Conservation (phyloP, 2,888 invertebrate genomes). For the Hybos culiciformis region DNA sequence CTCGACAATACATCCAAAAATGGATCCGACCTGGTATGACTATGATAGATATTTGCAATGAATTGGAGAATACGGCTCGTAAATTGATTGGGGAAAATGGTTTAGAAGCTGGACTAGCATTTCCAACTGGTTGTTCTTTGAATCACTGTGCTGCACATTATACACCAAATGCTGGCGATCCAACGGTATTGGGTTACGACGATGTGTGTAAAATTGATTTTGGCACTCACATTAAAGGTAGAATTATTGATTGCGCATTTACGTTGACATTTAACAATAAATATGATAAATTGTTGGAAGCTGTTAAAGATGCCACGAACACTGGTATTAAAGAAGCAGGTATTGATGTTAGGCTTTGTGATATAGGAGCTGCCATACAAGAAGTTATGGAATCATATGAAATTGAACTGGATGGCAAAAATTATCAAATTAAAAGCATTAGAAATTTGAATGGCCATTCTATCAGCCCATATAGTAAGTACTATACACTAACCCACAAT, state of each 20-base stretch:
- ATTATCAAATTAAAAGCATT: constrained; percentile 92
- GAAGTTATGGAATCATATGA: constrained; percentile 99
- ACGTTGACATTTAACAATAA: constrained; percentile 93
- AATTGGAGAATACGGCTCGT: constrained; percentile 83
- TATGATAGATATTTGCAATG: constrained; percentile 97
- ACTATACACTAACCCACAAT: background rate
- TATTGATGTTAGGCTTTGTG: constrained; percentile 94
- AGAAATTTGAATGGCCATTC: constrained; percentile 98
- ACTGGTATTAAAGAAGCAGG: constrained; percentile 93
- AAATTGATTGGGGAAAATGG: constrained; percentile 90
- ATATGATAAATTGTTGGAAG: constrained; percentile 85
- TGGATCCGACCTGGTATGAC: constrained; percentile 98
- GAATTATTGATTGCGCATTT: constrained; percentile 98
- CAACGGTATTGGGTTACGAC: constrained; percentile 84
- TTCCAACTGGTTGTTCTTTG: constrained; percentile 96
- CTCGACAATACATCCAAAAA: constrained; percentile 53
- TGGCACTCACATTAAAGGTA: constrained; percentile 94
- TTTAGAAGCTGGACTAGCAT: constrained; percentile 83
- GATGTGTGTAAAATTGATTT: constrained; percentile 99
- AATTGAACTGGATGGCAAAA: constrained; percentile 91
- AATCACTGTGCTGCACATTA: constrained; percentile 99
- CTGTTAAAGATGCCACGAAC: constrained; percentile 96
- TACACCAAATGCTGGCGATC: constrained; percentile 96
- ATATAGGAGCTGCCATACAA: constrained; percentile 91
- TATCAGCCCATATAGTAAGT: constrained; percentile 92